Evolutionary conservation across 2,888 invertebrate species (phyloP).

Genomic region (Andrena bucephala): DNA sequence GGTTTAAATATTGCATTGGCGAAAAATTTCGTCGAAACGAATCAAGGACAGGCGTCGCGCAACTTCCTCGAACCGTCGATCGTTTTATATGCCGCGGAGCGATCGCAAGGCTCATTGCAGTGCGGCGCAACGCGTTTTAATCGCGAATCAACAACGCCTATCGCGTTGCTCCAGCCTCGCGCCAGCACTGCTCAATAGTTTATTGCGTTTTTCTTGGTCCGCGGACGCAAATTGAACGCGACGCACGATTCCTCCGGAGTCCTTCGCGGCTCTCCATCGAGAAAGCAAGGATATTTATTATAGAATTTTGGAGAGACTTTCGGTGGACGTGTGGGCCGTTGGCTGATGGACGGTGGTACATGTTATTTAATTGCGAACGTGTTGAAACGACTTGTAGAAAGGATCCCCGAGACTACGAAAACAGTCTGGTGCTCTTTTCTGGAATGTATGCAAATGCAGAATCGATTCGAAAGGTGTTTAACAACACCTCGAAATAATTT

Average conservation of each 20-base stretch:
- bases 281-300: background rate
- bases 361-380: background rate
- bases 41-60: conserved; percentile 43
- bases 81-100: conserved; percentile 59
- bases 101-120: conserved; percentile 62
- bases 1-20: conserved; percentile 58
- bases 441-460: conserved; percentile 30
- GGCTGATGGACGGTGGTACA: background rate
- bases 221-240: background rate
- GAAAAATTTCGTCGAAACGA: conserved; percentile 53
- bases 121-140: conserved; percentile 63
- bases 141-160: conserved; percentile 54
- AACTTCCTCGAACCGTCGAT: conserved; percentile 57
- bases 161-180: conserved; percentile 46
- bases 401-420: conserved; percentile 22
- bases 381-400: background rate
- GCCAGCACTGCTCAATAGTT: conserved; percentile 29
- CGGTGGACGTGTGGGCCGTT: background rate
- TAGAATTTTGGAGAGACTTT: background rate
- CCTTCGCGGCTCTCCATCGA: background rate
- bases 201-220: conserved; percentile 34
- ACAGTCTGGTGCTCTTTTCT: conserved; percentile 18
- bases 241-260: background rate
- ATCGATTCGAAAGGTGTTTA: conserved; percentile 35
- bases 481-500: conserved; percentile 29